Evolutionary conservation across 1,140 invertebrate species (phyloP), one percentile per base, ranked within the genome.

Genomic region (Rhagoletis zephyria): DNA sequence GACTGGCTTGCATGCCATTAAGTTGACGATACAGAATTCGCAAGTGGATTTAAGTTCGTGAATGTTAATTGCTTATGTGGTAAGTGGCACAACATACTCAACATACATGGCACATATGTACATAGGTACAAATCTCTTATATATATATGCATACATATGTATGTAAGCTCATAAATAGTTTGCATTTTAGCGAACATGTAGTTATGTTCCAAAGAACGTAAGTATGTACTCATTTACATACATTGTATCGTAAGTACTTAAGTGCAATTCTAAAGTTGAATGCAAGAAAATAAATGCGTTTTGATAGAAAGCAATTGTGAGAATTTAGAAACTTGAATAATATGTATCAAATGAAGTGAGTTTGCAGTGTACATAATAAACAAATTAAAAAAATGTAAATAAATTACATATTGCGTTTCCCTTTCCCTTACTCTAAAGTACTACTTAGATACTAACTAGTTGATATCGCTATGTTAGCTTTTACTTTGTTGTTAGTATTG

Each of bases 1-100:
- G n/a, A 14, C 48, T 81, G 45, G 74, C 48, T 81, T 81, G 74
- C n/a, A 16, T 56, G 70, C 70, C 45, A 48, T 81, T 42, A 81
- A 48, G 74, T 81, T 81, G 48, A 81, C 74, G n/a, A 81, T 51
- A 81, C 74, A 56, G 48, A 30, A 56, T 19, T 81, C 48, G 16
- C 74, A 81, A 81, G 74, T 81, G 74, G 74, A 81, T 81, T 81
- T 81, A 81, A 81, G 74, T 81, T 81, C 74, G 74, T 51, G 74
- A 81, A 81, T 81, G 74, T 81, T 81, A 81, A 81, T 81, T 81
- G 74, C 74, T 81, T 81, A 81, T 81, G 51, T 81, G 70, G 51
- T 48, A 81, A 81, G 74, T 81, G 74, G 74, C 74, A 81, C 48
- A 51, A 81, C 74, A 81, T 56, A 59, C 48, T 74, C 70, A 74